phyloP scores from a whole-genome alignment of 2,113 vertebrate species.

The Nannobrachium achirus region DNA sequence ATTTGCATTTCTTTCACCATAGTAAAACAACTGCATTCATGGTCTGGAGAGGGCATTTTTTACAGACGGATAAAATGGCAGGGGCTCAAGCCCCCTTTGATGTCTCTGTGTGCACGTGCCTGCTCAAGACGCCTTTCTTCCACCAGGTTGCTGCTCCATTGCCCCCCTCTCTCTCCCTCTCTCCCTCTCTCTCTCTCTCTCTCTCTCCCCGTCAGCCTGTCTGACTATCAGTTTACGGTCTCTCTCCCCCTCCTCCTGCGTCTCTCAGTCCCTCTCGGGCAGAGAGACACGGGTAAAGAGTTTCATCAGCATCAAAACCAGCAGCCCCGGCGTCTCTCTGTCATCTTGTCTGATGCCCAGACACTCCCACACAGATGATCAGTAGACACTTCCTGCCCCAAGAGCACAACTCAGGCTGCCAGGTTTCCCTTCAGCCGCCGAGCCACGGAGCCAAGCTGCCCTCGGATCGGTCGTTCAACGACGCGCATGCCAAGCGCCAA shows the following conservation, averaged over 20 bases:
- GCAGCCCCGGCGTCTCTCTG: constrained; percentile 22
- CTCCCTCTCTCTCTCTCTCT: constrained; percentile 54
- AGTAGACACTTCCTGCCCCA: constrained; percentile 68
- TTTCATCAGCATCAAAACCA: no score
- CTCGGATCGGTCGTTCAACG: constrained; percentile 21
- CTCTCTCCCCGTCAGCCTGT: constrained; percentile 69
- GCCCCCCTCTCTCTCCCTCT: constrained; percentile 35
- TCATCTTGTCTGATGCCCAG: constrained; percentile 50
- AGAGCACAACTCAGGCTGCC: constrained; percentile 55
- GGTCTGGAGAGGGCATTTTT: no score
- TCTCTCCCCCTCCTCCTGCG: constrained; percentile 30
- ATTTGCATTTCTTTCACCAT: no score
- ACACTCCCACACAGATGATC: constrained; percentile 71
- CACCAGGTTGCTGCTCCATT: no score
- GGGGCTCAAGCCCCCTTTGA: no score
- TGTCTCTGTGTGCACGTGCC: no score
- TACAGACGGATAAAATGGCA: no score
- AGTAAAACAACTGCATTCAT: no score
- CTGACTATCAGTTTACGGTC: constrained; percentile 46
- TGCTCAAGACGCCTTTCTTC: no score
- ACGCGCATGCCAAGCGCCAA: constrained; percentile 8
- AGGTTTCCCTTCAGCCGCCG: constrained; percentile 56
- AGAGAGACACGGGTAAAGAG: constrained; percentile 19
- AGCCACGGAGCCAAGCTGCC: constrained; percentile 72
- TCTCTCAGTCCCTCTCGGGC: constrained; percentile 15